Evolutionary conservation across 2,797 vertebrate genomes (phyloP), one percentile per base, ranked within the genome.

Genomic region (Propithecus deckenii): DNA sequence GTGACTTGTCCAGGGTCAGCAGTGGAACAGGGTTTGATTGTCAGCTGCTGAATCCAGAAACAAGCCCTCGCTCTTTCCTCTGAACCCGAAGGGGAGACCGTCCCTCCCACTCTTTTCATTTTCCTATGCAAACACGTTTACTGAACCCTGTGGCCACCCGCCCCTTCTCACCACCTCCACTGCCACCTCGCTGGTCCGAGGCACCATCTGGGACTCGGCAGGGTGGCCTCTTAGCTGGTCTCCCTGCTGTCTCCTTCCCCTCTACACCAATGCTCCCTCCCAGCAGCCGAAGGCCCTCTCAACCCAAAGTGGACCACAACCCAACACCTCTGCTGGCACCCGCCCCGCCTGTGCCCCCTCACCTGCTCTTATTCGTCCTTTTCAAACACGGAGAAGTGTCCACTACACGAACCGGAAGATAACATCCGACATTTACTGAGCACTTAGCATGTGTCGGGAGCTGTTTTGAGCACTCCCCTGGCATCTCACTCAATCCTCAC

Each of bases 281-380:
- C 38, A 25, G 28, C 25, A 48, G 89, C 78, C 50, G 0, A 57
- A 32, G 50, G 38, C 2, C 35, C 35, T 43, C 32, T 38, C 32
- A 57, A 30, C 32, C 71, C 61, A 5, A 9, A 78, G 38, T 57
- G 63, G 63, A 65, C n/a, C 38, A 14, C 38, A 0, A n/a, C 50
- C 13, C 43, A 18, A 2, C 0, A 0, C 28, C 32, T 25, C 46
- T 14, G 14, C 2, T 0, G n/a, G 23, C 7, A 3, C 32, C 74
- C 32, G 0, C 11, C 43, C 12, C 25, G 2, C 57, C 78, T 4
- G 35, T 0, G 1, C 23, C 78, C 52, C 5, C 0, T 22, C 32
- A 6, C 22, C 7, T 25, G 55, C 59, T 43, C 43, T 4, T 4
- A 13, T 15, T 28, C 6, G 35, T 22, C 50, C 81, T 8, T 23